Percentiles rank a stretch among this genome's conserved stretches.
Evolutionary conservation across 2,113 vertebrate species (phyloP).

Genomic region (Dipodomys spectabilis): DNA sequence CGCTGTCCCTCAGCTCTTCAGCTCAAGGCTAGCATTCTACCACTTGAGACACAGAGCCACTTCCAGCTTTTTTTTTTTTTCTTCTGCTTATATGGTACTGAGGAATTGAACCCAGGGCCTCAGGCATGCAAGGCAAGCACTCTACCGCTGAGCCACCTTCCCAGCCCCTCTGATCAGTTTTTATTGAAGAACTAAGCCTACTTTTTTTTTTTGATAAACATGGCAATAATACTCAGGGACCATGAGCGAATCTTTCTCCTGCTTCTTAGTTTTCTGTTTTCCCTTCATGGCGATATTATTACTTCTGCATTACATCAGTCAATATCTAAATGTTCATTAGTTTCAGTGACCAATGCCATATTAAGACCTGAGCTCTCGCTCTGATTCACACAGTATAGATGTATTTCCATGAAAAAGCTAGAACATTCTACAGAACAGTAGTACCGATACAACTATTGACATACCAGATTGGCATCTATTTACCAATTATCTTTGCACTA

Average conservation of each 20-base stretch:
- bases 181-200: background rate
- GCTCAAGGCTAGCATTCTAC: too few relatives aligned
- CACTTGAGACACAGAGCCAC: too few relatives aligned
- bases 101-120: too few relatives aligned
- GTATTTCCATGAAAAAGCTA: background rate
- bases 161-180: too few relatives aligned
- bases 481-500: slow-evolving; percentile 56
- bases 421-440: slow-evolving; percentile 18
- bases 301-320: slow-evolving; percentile 50
- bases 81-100: too few relatives aligned
- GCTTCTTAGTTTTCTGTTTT: slow-evolving; percentile 8
- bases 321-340: background rate
- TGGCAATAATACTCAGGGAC: background rate
- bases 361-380: background rate
- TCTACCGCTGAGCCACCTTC: too few relatives aligned
- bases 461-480: slow-evolving; percentile 44
- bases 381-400: background rate
- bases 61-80: too few relatives aligned
- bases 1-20: too few relatives aligned
- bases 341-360: background rate
- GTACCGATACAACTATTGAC: background rate
- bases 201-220: slow-evolving; percentile 1
- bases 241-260: slow-evolving; percentile 12
- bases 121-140: too few relatives aligned
- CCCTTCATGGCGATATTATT: background rate